Evolutionary conservation across 1,140 invertebrate genomes (phyloP).

Genomic region (Leptopilina clavipes): DNA sequence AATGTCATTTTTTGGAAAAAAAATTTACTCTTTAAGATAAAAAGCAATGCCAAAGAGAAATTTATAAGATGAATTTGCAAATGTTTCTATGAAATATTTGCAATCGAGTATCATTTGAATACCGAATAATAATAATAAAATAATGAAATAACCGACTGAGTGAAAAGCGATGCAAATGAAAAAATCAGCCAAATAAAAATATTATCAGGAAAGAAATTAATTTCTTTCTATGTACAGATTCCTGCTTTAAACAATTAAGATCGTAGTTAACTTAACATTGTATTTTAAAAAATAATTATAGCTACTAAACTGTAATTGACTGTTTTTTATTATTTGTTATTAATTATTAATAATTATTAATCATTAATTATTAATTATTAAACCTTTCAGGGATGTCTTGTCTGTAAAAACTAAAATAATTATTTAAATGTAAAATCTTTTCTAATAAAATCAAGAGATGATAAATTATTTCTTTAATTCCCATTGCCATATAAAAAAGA

Average conservation of each 20-base stretch:
- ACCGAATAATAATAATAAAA: background rate
- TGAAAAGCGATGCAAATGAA: background rate
- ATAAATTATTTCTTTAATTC: conserved; percentile 35
- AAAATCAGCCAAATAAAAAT: background rate
- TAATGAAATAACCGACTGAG: background rate
- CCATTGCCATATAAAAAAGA: background rate
- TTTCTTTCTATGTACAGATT: conserved; percentile 13
- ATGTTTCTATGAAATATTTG: conserved; percentile 13
- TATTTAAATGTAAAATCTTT: conserved; percentile 18
- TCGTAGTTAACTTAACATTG: conserved; percentile 24
- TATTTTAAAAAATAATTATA: background rate
- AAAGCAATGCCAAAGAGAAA: background rate
- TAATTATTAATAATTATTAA: too few relatives aligned
- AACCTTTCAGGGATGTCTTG: conserved; percentile 1
- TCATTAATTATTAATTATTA: conserved; percentile 9
- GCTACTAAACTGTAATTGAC: background rate
- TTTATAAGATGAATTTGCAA: background rate
- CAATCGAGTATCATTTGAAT: background rate
- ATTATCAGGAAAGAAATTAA: conserved; percentile 8
- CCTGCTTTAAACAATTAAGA: background rate
- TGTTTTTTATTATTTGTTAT: conserved; percentile 29
- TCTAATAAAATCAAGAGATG: conserved; percentile 13
- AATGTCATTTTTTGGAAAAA: too few relatives aligned
- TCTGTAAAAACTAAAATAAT: conserved; percentile 9
- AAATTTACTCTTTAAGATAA: too few relatives aligned